Evolutionary conservation across 1,140 invertebrate species (phyloP), one percentile per base, ranked within the genome.

Genomic region (Parapsyche elsis): DNA sequence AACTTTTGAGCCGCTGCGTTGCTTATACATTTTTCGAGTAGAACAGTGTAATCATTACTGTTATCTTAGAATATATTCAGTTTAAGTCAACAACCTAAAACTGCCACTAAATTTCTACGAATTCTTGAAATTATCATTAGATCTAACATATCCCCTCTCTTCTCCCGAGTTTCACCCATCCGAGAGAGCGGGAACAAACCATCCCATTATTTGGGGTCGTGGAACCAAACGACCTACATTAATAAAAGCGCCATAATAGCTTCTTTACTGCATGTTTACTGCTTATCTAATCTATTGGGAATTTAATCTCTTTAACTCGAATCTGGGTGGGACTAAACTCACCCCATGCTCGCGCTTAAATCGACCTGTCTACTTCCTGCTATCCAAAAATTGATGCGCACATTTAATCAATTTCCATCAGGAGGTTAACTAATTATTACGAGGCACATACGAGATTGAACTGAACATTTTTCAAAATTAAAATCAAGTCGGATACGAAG

Each of bases 181-280:
- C 30, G 7, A 38, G 30, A 38, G 30, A 38, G 7, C 30, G 30
- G 30, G 30, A 38, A 38, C 24, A 71, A 57, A 73, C 70, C 26
- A 44, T 71, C 19, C 67, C 78, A 79, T 73, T 79, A 79, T 79
- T 73, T 79, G 45, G 67, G 78, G 78, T 71, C 24, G 78, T 59
- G 49, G 67, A 57, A 59, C 70, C 49, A 21, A 79, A 79, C 49
- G 49, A 79, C 70, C 49, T 79, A 79, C 78, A 79, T 79, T 79
- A 79, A 79, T 79, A 73, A 79, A 79, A 79, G 67, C 49, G 46
- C 73, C 49, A 75, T 75, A 75, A 75, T 75, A 75, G 73, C 73
- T 75, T n/a, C 73, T 75, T 57, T 75, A 75, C 49, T 71, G 67
- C 70, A 79, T 71, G 67, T 79, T 71, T 78, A 71, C 61, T 71